These are phyloP conservation scores for Zeugodacus cucurbitae DNA, from an alignment of 1,140 invertebrate genomes.

Conservation along the genomic window DNA sequence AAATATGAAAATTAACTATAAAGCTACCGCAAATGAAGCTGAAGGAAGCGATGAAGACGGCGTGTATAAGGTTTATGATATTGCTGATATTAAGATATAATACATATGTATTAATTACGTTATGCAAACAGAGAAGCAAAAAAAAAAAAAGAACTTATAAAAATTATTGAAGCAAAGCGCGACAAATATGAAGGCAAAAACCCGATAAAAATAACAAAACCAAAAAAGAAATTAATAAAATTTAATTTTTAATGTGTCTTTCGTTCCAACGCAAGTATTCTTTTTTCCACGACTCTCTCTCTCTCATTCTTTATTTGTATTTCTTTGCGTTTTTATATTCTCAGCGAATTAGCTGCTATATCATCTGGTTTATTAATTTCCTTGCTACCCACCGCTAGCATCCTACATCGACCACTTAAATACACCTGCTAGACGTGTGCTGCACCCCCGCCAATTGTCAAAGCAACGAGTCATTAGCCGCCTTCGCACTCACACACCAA, in stretches of 20 bases:
- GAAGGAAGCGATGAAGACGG: constrained; percentile 43
- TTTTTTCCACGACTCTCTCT: neutral
- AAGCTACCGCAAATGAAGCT: constrained; percentile 40
- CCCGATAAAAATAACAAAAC: constrained; percentile 43
- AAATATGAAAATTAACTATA: constrained; percentile 22
- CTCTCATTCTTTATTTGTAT: neutral
- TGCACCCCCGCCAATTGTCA: neutral
- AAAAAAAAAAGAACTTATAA: neutral
- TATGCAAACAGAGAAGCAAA: constrained; percentile 56
- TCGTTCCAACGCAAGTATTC: constrained; percentile 54
- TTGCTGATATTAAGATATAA: constrained; percentile 41
- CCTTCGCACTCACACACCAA: neutral
- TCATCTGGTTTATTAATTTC: neutral
- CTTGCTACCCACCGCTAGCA: neutral
- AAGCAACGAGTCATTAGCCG: neutral
- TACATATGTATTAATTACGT: constrained; percentile 46
- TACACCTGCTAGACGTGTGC: neutral
- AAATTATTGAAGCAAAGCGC: constrained; percentile 36
- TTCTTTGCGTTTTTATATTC: neutral
- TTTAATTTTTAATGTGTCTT: constrained; percentile 66
- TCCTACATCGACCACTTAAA: neutral
- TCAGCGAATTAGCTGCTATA: neutral
- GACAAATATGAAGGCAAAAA: constrained; percentile 57
- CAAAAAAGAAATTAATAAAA: constrained; percentile 52
- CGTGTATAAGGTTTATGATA: constrained; percentile 46